These are phyloP conservation scores for Sinelater perroti DNA, from an alignment of 2,888 invertebrate species.

Conservation along the genomic window DNA sequence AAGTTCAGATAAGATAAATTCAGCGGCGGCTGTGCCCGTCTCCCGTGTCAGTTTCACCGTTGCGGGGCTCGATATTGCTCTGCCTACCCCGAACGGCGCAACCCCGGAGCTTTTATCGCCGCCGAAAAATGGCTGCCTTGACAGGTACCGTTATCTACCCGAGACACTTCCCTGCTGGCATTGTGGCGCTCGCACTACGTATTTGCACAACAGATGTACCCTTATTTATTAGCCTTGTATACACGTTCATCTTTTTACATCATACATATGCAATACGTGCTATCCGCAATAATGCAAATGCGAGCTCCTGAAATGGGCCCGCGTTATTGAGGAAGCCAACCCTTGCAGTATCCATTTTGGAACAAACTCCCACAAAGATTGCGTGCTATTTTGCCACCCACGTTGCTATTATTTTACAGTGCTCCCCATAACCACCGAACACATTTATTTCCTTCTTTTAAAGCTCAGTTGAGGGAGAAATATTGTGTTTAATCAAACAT, in stretches of 20 bases:
- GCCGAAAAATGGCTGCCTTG: conserved; percentile 35
- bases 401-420: no score
- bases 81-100: conserved; percentile 26
- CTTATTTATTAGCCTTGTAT: conserved; percentile 33
- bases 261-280: conserved; percentile 24
- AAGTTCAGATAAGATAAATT: conserved; percentile 24
- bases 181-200: conserved; percentile 27
- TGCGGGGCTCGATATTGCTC: conserved; percentile 22
- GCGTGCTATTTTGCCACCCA: no score
- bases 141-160: conserved; percentile 34
- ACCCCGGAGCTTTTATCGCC: conserved; percentile 32
- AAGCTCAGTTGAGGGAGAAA: no score
- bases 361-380: no score
- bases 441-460: no score
- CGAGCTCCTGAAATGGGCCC: no score
- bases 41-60: conserved; percentile 26
- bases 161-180: conserved; percentile 29
- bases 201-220: conserved; percentile 32
- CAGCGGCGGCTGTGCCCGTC: conserved; percentile 15
- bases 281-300: conserved; percentile 11
- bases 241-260: conserved; percentile 29
- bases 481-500: no score
- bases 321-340: no score
- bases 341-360: no score
- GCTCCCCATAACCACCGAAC: no score